These are phyloP conservation scores for Eulemur albifrons DNA, from an alignment of 2,797 vertebrate genomes.

Conservation along the genomic window DNA sequence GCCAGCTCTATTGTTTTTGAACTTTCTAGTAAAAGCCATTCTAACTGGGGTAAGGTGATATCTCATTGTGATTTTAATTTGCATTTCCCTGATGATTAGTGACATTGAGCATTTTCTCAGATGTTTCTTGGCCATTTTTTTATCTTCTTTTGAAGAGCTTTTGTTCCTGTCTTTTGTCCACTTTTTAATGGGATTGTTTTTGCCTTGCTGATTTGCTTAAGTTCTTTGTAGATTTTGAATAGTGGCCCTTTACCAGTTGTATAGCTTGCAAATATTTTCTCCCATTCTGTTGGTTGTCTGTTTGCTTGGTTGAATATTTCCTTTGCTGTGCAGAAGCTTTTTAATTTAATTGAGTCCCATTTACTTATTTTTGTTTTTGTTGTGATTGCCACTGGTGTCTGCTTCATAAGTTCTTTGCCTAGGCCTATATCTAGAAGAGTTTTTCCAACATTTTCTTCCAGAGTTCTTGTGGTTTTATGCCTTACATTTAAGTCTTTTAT, in stretches of 20 bases:
- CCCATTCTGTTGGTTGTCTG: background rate
- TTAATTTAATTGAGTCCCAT: background rate
- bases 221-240: background rate
- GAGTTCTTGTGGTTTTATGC: background rate
- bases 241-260: background rate
- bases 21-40: background rate
- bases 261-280: background rate
- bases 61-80: background rate
- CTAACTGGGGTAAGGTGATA: background rate
- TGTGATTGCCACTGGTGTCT: background rate
- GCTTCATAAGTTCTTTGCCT: background rate
- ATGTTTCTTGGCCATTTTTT: background rate
- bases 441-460: background rate
- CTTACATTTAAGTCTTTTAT: background rate
- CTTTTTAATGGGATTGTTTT: background rate
- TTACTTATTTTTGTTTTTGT: background rate
- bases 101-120: background rate
- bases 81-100: background rate
- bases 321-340: background rate
- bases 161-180: background rate
- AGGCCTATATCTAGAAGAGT: background rate
- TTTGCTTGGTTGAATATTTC: background rate
- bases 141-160: background rate
- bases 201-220: background rate
- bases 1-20: background rate